Percentiles rank a stretch among this genome's conserved stretches.
Conservation (phyloP, 2,113 vertebrate species). For the Petaurus breviceps region DNA sequence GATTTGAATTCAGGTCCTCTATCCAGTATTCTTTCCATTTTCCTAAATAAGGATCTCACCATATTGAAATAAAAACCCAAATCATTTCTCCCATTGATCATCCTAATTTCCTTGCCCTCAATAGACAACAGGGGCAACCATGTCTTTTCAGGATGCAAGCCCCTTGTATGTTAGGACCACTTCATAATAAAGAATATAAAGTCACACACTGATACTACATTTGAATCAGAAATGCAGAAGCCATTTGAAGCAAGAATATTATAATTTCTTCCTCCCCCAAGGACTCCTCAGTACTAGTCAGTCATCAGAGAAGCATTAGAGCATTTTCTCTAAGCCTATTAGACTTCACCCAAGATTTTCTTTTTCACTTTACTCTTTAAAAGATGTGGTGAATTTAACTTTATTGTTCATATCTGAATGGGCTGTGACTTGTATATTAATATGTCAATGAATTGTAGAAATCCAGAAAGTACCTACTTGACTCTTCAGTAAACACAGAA, state of each 20-base stretch:
- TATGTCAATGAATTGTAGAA: conserved; percentile 32
- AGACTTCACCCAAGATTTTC: not conserved
- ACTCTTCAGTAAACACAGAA: conserved; percentile 27
- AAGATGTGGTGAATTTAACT: conserved; percentile 29
- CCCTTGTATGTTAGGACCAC: conserved; percentile 32
- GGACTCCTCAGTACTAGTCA: conserved; percentile 57
- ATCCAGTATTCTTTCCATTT: not conserved
- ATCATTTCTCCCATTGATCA: conserved; percentile 16
- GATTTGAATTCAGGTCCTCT: not conserved
- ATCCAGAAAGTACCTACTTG: conserved; percentile 52
- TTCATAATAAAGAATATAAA: conserved; percentile 62
- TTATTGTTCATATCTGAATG: conserved; percentile 26
- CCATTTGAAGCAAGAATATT: conserved; percentile 71
- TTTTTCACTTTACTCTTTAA: conserved; percentile 23
- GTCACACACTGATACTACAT: conserved; percentile 48
- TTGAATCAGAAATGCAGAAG: conserved; percentile 67
- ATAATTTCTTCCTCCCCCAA: conserved; percentile 64
- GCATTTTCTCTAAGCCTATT: conserved; percentile 53
- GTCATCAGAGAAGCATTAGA: conserved; percentile 46
- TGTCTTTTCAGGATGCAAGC: conserved; percentile 48
- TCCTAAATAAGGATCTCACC: not conserved
- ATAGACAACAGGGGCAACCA: not conserved
- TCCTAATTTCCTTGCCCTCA: conserved; percentile 23
- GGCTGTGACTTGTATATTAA: conserved; percentile 10
- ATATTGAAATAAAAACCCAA: not conserved